Percentiles rank a stretch among this genome's conserved stretches.
These are phyloP conservation scores for Trachelus iudaicus DNA, from an alignment of 2,888 invertebrate species.

Conservation along the genomic window DNA sequence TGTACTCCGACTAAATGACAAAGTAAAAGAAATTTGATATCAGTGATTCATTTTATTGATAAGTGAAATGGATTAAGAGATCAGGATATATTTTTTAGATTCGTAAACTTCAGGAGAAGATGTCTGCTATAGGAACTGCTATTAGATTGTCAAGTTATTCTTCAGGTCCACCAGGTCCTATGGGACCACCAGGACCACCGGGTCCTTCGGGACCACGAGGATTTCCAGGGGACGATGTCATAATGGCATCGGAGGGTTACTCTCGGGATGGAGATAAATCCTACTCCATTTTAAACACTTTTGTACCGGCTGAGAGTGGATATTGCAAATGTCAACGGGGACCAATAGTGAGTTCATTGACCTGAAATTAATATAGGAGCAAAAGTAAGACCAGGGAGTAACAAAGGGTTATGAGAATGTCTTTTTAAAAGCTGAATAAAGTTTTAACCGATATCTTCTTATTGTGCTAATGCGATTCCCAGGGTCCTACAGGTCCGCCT, in stretches of 20 bases:
- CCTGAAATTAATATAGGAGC: neutral
- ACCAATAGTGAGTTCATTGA: constrained; percentile 68
- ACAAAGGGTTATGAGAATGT: neutral
- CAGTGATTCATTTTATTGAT: neutral
- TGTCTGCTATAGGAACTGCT: constrained; percentile 68
- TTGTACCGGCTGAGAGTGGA: constrained; percentile 70
- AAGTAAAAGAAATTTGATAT: constrained; percentile 52
- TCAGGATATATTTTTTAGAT: constrained; percentile 14
- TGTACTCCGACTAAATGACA: constrained; percentile 70
- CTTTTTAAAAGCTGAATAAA: neutral
- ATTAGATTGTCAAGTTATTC: constrained; percentile 68
- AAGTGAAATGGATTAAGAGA: neutral
- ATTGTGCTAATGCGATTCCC: constrained; percentile 7
- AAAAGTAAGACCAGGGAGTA: neutral
- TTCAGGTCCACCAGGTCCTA: constrained; percentile 68
- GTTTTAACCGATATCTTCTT: neutral
- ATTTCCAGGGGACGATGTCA: constrained; percentile 57
- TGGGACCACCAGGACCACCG: constrained; percentile 66
- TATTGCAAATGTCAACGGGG: constrained; percentile 76
- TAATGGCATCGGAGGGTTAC: constrained; percentile 16
- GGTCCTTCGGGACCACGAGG: constrained; percentile 66
- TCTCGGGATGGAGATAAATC: constrained; percentile 62
- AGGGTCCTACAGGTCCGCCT: constrained; percentile 74
- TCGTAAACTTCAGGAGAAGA: constrained; percentile 56
- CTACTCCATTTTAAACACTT: constrained; percentile 71